These are phyloP conservation scores for Meandrusa payeni DNA, from an alignment of 2,888 invertebrate genomes.

Conservation along the genomic window DNA sequence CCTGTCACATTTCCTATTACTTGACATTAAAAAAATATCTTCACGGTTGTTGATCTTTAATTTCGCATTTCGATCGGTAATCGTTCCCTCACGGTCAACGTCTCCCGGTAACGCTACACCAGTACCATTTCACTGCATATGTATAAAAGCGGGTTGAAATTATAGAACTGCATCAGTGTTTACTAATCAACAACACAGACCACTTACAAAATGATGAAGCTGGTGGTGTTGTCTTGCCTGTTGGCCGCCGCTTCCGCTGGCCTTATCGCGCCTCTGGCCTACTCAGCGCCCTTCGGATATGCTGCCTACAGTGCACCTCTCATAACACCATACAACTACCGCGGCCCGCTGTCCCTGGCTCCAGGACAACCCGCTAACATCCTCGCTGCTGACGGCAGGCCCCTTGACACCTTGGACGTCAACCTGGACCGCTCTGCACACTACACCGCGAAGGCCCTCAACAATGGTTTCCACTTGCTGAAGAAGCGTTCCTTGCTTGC, in stretches of 20 bases:
- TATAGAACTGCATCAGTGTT: constrained; percentile 55
- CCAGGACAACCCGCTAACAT: constrained; percentile 71
- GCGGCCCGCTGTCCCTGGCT: constrained; percentile 64
- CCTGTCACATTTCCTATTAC: constrained; percentile 12
- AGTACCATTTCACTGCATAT: constrained; percentile 34
- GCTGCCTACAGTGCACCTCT: constrained; percentile 39
- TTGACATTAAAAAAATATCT: constrained; percentile 11
- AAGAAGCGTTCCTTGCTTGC: constrained; percentile 48
- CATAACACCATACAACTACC: constrained; percentile 50
- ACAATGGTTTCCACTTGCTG: constrained; percentile 49
- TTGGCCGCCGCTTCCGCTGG: constrained; percentile 78
- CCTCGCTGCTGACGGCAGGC: constrained; percentile 64
- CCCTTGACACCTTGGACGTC: constrained; percentile 67
- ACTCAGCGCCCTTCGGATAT: constrained; percentile 40
- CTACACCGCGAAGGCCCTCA: constrained; percentile 59
- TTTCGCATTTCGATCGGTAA: not conserved
- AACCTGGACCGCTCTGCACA: constrained; percentile 70
- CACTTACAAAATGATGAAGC: constrained; percentile 71
- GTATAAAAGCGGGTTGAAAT: constrained; percentile 27
- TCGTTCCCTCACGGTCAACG: not conserved
- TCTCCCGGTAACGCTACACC: constrained; percentile 32
- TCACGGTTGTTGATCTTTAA: constrained; percentile 9
- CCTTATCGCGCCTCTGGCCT: constrained; percentile 34
- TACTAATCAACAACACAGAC: constrained; percentile 65
- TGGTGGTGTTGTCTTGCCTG: constrained; percentile 83